These are phyloP conservation scores for Amphipoea oculea DNA, from an alignment of 2,888 invertebrate species.

Conservation along the genomic window DNA sequence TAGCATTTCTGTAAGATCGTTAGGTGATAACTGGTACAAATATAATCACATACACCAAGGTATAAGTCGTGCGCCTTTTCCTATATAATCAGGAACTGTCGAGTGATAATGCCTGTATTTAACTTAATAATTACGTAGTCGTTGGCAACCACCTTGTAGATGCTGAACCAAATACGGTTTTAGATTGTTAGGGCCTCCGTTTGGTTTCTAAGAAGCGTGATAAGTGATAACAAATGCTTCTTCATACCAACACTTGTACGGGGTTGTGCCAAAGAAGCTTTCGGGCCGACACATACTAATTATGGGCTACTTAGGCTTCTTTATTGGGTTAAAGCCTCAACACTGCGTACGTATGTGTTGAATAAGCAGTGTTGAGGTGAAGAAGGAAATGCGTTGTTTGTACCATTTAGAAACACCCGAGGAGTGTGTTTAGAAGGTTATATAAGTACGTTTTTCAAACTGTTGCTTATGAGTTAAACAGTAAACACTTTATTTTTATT, in stretches of 20 bases:
- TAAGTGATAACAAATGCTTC: not conserved
- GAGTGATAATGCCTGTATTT: conserved; percentile 32
- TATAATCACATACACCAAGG: conserved; percentile 27
- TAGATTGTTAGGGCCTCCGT: not conserved
- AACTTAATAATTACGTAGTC: conserved; percentile 3
- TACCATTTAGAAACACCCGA: not conserved
- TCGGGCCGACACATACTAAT: not conserved
- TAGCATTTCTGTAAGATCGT: not conserved
- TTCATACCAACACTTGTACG: not conserved
- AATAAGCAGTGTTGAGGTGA: not conserved
- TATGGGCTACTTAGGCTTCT: not conserved
- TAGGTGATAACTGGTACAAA: conserved; percentile 15
- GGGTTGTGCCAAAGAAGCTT: not conserved
- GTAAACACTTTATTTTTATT: conserved; percentile 76
- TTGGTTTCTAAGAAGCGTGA: not conserved
- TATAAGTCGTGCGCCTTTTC: not conserved
- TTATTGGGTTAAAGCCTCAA: not conserved
- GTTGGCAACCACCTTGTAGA: not conserved
- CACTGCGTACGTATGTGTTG: too few species aligned
- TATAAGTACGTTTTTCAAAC: not conserved
- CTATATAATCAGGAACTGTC: conserved; percentile 33
- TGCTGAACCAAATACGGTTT: not conserved
- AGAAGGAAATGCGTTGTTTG: not conserved
- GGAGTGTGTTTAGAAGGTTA: not conserved
- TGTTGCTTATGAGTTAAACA: not conserved